Conservation (phyloP, 1,140 invertebrate species). For the Meloidogyne exigua region DNA sequence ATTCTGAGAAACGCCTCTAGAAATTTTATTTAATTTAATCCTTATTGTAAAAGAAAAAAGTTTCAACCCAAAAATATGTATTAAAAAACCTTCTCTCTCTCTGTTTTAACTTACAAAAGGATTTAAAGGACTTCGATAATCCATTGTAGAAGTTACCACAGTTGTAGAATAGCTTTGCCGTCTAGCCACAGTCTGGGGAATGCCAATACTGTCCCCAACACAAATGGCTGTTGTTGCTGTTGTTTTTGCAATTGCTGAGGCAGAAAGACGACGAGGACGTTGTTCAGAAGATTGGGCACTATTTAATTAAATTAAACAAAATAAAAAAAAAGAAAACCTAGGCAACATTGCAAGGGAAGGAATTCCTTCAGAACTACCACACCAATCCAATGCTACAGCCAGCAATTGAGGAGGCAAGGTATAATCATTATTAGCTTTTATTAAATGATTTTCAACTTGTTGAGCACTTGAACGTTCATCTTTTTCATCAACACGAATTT, state of each 20-base stretch:
- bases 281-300: conserved; percentile 24
- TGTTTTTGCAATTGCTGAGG: not conserved
- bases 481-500: conserved; percentile 43
- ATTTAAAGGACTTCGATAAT: not conserved
- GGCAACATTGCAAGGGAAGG: conserved; percentile 14
- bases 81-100: too few relatives aligned
- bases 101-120: not conserved
- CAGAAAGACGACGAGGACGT: conserved; percentile 25
- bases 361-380: conserved; percentile 33
- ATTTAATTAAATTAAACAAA: not conserved
- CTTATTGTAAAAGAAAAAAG: too few relatives aligned
- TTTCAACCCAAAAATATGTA: not conserved
- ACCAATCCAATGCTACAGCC: conserved; percentile 37
- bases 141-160: not conserved
- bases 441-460: conserved; percentile 29
- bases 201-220: not conserved
- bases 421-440: not conserved
- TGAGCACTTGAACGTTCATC: conserved; percentile 28
- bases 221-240: not conserved
- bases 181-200: not conserved
- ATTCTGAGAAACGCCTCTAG: too few relatives aligned
- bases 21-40: too few relatives aligned
- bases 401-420: conserved; percentile 30
- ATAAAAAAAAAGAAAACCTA: not conserved
- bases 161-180: not conserved